Evolutionary conservation across 2,797 vertebrate genomes (phyloP), one percentile per base, ranked within the genome.

Genomic region (Peromyscus nudipes): DNA sequence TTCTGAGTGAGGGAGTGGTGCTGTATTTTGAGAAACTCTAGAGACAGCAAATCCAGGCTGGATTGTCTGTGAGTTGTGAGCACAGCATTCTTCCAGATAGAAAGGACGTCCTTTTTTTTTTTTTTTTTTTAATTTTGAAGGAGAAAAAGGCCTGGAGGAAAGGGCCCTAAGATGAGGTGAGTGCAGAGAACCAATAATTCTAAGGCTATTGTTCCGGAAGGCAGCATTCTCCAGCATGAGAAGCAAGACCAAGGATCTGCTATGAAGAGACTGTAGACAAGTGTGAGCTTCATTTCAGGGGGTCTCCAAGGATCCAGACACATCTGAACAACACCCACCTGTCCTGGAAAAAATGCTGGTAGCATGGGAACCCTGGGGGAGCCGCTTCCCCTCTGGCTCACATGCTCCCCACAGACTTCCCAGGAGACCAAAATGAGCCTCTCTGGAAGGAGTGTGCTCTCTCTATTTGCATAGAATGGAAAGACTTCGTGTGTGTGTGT

Each of bases 261-360:
- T 29, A 17, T 0, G 0, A 27, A 27, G n/a, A 25, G 12, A 79
- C n/a, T 14, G 5, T 55, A 77, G 69, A 13, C 52, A n/a, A 81
- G 6, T 16, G 7, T 3, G 4, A 52, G 73, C 7, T 55, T 84
- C 52, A 0, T 14, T 11, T 3, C 6, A 9, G 19, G 1, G 14
- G 52, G n/a, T 40, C 19, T 62, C 86, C 9, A 1, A 37, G 21
- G 62, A 46, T 49, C 55, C 0, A 84, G 71, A 40, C 25, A 27
- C 25, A 64, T 9, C 64, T 21, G 8, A 34, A 2, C n/a, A 9
- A 43, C 0, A 6, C 13, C 43, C 0, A 23, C 16, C 29, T 6
- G 4, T 46, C 71, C 12, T 5, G n/a, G 40, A 79, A 25, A 37
- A 31, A 46, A 16, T 0, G 0, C 11, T 76, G 21, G n/a, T 43